phyloP scores from a whole-genome alignment of 2,113 vertebrate species.

The Asarcornis scutulata region DNA sequence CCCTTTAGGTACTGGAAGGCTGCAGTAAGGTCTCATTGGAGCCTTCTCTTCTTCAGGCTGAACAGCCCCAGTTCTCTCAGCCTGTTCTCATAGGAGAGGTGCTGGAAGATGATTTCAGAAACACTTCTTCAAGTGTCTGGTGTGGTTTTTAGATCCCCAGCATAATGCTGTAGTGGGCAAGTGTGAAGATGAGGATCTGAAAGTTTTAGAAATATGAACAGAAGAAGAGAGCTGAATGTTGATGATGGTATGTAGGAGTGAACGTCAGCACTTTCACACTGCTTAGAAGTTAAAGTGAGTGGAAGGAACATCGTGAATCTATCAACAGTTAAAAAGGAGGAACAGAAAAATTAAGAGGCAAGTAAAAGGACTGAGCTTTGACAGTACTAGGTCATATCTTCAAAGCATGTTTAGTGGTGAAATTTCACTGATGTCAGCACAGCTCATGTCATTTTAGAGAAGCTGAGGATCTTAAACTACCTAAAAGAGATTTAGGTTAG shows the following conservation, averaged over 20 bases:
- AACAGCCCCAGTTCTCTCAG: too few relatives aligned
- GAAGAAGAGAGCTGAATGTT: constrained; percentile 41
- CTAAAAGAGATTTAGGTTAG: background rate
- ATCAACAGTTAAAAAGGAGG: constrained; percentile 30
- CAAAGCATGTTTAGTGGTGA: constrained; percentile 11
- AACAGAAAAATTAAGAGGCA: constrained; percentile 39
- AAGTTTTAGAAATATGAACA: constrained; percentile 43
- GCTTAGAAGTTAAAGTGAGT: constrained; percentile 49
- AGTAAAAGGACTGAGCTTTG: constrained; percentile 51
- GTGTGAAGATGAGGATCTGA: constrained; percentile 48
- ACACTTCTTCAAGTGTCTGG: background rate
- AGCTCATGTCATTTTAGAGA: background rate
- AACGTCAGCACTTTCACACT: constrained; percentile 58
- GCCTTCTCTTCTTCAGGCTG: too few relatives aligned
- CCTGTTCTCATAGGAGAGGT: too few relatives aligned
- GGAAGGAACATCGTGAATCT: constrained; percentile 44
- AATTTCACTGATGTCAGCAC: constrained; percentile 24
- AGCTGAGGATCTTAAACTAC: background rate
- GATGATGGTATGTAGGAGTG: constrained; percentile 49
- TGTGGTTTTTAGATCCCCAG: constrained; percentile 9
- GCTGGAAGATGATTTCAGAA: background rate
- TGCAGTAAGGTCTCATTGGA: too few relatives aligned
- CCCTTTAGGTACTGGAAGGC: too few relatives aligned
- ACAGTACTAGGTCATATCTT: constrained; percentile 49
- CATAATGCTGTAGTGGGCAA: constrained; percentile 30